phyloP scores from a whole-genome alignment of 2,888 invertebrate species.

The Drosophila colorata region DNA sequence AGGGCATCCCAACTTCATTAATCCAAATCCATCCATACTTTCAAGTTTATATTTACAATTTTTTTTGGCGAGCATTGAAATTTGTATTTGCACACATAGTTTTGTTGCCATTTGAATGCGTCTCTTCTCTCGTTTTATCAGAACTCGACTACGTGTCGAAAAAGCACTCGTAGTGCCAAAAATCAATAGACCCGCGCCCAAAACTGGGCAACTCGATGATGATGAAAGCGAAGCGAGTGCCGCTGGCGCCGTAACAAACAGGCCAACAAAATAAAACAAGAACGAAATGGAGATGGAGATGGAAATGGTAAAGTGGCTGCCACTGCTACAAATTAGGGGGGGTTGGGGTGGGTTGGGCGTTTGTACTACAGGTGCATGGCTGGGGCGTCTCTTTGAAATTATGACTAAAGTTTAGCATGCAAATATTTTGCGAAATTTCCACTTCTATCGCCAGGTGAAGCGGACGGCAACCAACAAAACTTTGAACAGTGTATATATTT shows the following conservation, averaged over 20 bases:
- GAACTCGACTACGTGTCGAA: slow-evolving; percentile 45
- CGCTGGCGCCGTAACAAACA: slow-evolving; percentile 24
- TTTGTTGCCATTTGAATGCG: slow-evolving; percentile 46
- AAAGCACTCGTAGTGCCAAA: slow-evolving; percentile 41
- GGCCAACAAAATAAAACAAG: slow-evolving; percentile 39
- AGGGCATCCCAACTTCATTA: slow-evolving; percentile 4
- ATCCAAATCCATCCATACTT: not conserved
- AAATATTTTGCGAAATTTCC: slow-evolving; percentile 75
- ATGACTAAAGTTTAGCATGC: slow-evolving; percentile 76
- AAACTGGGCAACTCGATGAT: slow-evolving; percentile 60
- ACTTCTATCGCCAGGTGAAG: slow-evolving; percentile 64
- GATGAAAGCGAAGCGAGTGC: slow-evolving; percentile 63
- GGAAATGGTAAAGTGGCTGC: slow-evolving; percentile 50
- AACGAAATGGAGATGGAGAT: slow-evolving; percentile 47
- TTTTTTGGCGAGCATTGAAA: slow-evolving; percentile 29
- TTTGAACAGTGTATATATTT: slow-evolving; percentile 63
- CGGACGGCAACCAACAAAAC: slow-evolving; percentile 57
- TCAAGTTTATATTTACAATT: slow-evolving; percentile 13
- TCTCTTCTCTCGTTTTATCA: slow-evolving; percentile 6
- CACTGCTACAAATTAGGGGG: slow-evolving; percentile 21
- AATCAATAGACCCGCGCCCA: slow-evolving; percentile 63
- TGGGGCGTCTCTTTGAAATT: slow-evolving; percentile 50
- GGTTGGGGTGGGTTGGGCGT: not conserved
- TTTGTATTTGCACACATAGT: slow-evolving; percentile 50
- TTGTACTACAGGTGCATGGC: slow-evolving; percentile 3